Base-by-base conservation (phyloP, 2,797 vertebrate genomes). In the Cetoscarus ocellatus region DNA sequence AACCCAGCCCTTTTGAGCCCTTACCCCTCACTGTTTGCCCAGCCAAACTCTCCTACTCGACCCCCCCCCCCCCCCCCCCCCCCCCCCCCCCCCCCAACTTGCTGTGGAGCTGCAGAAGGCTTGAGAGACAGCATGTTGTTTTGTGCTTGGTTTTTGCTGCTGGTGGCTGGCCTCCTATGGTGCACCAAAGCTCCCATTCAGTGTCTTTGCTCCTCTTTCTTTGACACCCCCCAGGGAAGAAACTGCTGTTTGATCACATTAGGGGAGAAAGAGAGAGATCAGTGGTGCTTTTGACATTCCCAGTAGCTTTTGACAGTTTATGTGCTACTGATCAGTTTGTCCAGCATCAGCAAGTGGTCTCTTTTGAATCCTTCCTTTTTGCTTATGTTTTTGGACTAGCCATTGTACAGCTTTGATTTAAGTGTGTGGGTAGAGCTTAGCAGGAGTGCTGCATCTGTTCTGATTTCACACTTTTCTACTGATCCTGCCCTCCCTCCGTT, bases 21-120 rank as follows among this genome's bases (percentile, higher is more conserved):
- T 81, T 86, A 91, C 90, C 91, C 88, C 91, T 92, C 75, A 67
- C 93, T 92, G 92, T 92, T 93, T 89, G 80, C 85, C 88, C 80
- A 85, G 81, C 83, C 83, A 75, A 77, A 89, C 85, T 83, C 80
- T 82, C 73, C 75, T 81, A 79, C 72, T 86, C 45, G 8, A 73
- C 78, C 79, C 71, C 67, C 75, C 84, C 84, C 70, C 84, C 71
- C 73, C 27, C 64, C 68, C 51, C 61, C 68, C 66, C 68, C 55
- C 75, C 84, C 84, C 70, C 84, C 71, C 73, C 27, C 64, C 68
- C 51, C 61, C 68, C 66, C 68, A n/a, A n/a, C 55, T 79, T 27
- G 51, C 62, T 69, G 27, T 81, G 69, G 79, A 81, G 73, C 81
- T 82, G 74, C 82, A 82, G 68, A 77, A 87, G 77, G 77, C 87